A percentile compares a stretch with the other conserved stretches of the same genome.
Conservation (phyloP, 2,113 vertebrate genomes). For the Conger conger region DNA sequence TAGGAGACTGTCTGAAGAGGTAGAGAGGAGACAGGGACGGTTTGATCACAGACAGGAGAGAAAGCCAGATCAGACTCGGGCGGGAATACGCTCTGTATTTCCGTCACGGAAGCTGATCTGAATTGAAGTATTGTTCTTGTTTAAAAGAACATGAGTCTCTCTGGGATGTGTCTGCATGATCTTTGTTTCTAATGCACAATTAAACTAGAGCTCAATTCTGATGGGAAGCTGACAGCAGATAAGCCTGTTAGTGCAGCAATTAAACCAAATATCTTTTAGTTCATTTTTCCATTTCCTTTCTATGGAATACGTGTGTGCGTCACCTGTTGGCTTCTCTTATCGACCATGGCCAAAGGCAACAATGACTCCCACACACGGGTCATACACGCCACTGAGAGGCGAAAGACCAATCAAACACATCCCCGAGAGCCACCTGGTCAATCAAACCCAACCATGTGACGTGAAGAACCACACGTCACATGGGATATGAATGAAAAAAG, state of each 20-base stretch:
- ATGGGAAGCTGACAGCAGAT: not conserved
- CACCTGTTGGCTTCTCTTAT: not conserved
- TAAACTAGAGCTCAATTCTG: not conserved
- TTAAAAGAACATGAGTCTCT: not conserved
- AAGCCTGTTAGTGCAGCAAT: slow-evolving; percentile 17
- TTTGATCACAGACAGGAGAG: not conserved
- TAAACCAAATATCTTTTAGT: not conserved
- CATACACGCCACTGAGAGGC: not conserved
- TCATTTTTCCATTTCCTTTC: not conserved
- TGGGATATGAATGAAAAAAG: not conserved
- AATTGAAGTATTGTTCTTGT: not conserved
- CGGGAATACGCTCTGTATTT: not conserved
- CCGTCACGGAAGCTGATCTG: not conserved
- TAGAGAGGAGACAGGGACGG: not conserved
- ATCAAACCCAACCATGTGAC: not conserved
- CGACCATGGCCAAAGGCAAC: not conserved
- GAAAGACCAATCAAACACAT: not conserved
- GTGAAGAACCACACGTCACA: not conserved
- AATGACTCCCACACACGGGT: not conserved
- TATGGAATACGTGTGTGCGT: not conserved
- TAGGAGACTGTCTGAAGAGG: not conserved
- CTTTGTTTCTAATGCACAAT: slow-evolving; percentile 7
- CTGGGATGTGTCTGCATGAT: not conserved
- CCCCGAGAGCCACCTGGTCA: not conserved
- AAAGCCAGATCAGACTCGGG: not conserved